Base-by-base conservation (phyloP, 2,113 vertebrate genomes). In the Melierax canorus region DNA sequence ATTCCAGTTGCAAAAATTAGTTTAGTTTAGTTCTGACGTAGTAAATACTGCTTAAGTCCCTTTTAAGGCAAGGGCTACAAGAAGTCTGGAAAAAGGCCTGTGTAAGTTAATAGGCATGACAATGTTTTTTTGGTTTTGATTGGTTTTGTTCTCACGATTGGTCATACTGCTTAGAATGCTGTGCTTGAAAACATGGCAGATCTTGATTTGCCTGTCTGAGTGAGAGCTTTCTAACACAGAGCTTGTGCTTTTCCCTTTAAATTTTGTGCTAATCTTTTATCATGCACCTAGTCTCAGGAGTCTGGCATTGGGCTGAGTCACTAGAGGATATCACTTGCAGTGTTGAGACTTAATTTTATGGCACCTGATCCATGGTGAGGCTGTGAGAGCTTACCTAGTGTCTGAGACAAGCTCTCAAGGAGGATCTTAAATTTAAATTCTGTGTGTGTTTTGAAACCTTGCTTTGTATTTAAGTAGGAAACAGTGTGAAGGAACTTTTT, bases 281-380 rank as follows among this genome's bases (percentile, higher is more conserved):
- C 2, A 2, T 62, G 13, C 9, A 39, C 20, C 6, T 6, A 16
- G 30, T 56, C 27, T 51, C 2, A 0, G 34, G 24, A n/a, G 30
- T 7, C 46, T 67, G 64, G 12, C 75, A 30, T 34, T 17, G 34
- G 34, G 29, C 64, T 85, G 5, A 22, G 30, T 87, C 5, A 3
- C 19, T 67, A 53, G 4, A 60, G 23, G 46, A 4, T 73, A 53
- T 80, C 8, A 43, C 13, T 46, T 81, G 12, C 2, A 38, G 18
- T 43, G 8, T 36, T 60, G 45, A 84, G 56, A 50, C 20, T 83
- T 46, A 38, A 58, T 67, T 43, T 30, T 69, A 4, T 4, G 8
- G 58, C 3, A 26, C 19, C 6, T 80, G n/a, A 41, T 74, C 21
- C 5, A 9, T 8, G 12, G 23, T 55, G 39, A 88, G 50, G 22